Evolutionary conservation across 2,113 vertebrate species (phyloP), one percentile per base, ranked within the genome.

Genomic region (Daphoenositta chrysoptera): DNA sequence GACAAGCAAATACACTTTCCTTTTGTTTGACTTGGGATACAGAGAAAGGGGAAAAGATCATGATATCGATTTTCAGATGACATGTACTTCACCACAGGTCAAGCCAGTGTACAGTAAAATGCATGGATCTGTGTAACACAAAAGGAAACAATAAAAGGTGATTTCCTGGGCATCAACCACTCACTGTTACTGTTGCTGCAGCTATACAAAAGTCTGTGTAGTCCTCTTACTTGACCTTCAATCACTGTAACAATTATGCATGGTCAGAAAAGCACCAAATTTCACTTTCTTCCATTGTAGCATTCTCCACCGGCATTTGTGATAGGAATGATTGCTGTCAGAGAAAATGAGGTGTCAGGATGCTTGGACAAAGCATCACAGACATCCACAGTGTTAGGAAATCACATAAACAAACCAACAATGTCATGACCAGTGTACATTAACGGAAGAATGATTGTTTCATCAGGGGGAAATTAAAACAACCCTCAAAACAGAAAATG

Each of bases 131-230:
- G 51, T 93, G 79, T 56, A 94, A 75, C 81, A 95, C 80, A 94
- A 92, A 93, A 83, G 83, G 45, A 94, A 92, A 70, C 64, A 94
- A 83, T 72, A 93, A 81, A 87, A 93, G 69, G 60, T 78, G 83
- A 88, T 96, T 93, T 96, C 65, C 83, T 94, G 79, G 88, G 82
- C 54, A 95, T 88, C 63, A 93, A n/a, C 50, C 56, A 70, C 93
- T 95, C 71, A 26, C 56, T 68, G 72, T n/a, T 91, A 71, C 57
- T 66, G 37, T 65, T 88, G 56, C 48, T 92, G 68, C 69, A 89
- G 66, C 56, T 28, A 4, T 44, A 93, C 69, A 90, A 94, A 94
- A 7, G 51, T 50, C 40, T 68, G 28, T 35, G 40, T 81, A 83
- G 56, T 64, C 44, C 60, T 89, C 53, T 83, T 84, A 48, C 85